These are phyloP conservation scores for Noctilio leporinus DNA, from an alignment of 2,113 vertebrate genomes.

Conservation along the genomic window DNA sequence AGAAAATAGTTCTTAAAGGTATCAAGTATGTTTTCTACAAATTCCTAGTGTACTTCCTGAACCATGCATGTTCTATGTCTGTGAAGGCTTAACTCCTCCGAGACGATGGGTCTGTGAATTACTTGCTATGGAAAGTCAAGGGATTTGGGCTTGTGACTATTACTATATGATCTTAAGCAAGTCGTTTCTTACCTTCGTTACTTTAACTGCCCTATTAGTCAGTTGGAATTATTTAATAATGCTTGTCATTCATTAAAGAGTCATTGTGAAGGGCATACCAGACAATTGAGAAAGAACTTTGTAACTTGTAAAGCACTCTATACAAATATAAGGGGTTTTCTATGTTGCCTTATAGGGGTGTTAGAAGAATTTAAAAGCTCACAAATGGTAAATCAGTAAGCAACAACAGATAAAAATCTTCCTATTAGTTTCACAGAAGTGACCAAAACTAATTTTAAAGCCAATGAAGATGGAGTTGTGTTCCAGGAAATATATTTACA, in stretches of 20 bases:
- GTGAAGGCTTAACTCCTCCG: not conserved
- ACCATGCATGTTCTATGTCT: not conserved
- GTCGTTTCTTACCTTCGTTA: not conserved
- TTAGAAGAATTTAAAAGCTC: not conserved
- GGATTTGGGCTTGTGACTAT: not conserved
- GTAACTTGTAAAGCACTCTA: not conserved
- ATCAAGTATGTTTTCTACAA: not conserved
- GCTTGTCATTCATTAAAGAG: not conserved
- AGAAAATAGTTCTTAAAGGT: conserved; percentile 9
- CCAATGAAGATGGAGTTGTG: conserved; percentile 1
- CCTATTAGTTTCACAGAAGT: conserved; percentile 25
- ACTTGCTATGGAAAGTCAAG: not conserved
- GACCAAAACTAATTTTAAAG: conserved; percentile 16
- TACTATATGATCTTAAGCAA: not conserved
- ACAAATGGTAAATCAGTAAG: not conserved
- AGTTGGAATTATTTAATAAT: not conserved
- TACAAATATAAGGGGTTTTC: not conserved
- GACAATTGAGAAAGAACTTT: not conserved
- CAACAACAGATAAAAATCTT: not conserved
- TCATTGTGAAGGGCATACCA: not conserved
- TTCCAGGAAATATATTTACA: conserved; percentile 52
- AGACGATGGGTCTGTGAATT: not conserved
- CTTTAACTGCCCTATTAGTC: not conserved
- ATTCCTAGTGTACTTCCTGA: not conserved
- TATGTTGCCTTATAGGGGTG: not conserved